These are phyloP conservation scores for Rhinatrema bivittatum DNA, from an alignment of 2,797 vertebrate genomes.

Conservation along the genomic window DNA sequence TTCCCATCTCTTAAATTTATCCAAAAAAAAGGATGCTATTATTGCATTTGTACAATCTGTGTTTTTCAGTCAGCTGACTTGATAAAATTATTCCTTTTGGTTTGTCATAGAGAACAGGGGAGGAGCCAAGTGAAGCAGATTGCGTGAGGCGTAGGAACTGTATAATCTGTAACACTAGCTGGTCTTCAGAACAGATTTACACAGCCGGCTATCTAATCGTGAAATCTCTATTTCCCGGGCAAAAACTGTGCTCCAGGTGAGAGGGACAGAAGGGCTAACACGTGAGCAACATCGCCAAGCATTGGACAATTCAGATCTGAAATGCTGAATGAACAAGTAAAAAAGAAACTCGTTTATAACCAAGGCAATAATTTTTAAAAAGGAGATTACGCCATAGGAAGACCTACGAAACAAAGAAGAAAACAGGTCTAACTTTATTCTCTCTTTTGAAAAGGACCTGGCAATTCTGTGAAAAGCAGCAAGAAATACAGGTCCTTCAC, in stretches of 20 bases:
- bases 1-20: conserved; percentile 23
- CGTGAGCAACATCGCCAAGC: conserved; percentile 31
- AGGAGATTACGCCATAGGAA: conserved; percentile 38
- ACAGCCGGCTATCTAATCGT: conserved; percentile 46
- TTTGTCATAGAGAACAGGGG: conserved; percentile 24
- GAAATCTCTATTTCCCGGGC: conserved; percentile 51
- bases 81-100: conserved; percentile 35
- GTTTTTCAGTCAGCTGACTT: conserved; percentile 11
- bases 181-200: conserved; percentile 48
- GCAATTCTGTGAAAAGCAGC: conserved; percentile 21
- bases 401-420: conserved; percentile 31
- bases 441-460: conserved; percentile 41
- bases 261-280: conserved; percentile 27
- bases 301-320: conserved; percentile 33
- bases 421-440: conserved; percentile 51
- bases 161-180: conserved; percentile 47
- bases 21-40: conserved; percentile 21
- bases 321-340: conserved; percentile 26
- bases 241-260: conserved; percentile 53
- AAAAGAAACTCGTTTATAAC: conserved; percentile 43
- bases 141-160: no score
- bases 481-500: no score
- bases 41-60: conserved; percentile 26
- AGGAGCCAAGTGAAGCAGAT: conserved; percentile 52
- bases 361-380: conserved; percentile 46